Percentiles rank a stretch among this genome's conserved stretches.
Conservation (phyloP, 1,140 invertebrate genomes). For the Mercenaria mercenaria region DNA sequence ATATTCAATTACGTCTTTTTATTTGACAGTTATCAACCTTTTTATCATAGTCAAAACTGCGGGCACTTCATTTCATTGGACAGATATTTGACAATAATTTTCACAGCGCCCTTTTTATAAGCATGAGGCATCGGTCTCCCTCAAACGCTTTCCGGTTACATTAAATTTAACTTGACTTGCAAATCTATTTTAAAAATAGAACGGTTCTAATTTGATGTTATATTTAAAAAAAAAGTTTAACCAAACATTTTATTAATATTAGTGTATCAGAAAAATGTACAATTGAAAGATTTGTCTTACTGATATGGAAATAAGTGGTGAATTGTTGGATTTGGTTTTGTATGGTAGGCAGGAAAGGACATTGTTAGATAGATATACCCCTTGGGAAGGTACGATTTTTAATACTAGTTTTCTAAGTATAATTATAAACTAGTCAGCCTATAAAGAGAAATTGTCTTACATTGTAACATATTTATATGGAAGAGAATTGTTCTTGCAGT, state of each 20-base stretch:
- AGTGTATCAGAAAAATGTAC: no score
- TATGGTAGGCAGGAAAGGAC: constrained; percentile 41
- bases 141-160: not conserved
- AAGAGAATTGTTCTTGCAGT: no score
- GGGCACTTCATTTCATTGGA: constrained; percentile 28
- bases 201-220: not conserved
- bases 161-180: not conserved
- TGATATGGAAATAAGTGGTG: constrained; percentile 41
- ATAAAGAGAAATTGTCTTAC: no score
- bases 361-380: not conserved
- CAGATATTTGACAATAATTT: constrained; percentile 31
- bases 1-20: constrained; percentile 1
- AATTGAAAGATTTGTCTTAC: no score
- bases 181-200: not conserved
- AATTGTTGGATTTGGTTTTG: constrained; percentile 37
- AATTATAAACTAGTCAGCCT: no score
- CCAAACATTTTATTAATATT: no score
- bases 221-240: not conserved
- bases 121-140: not conserved
- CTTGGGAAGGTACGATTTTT: not conserved
- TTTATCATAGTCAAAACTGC: not conserved
- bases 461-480: no score
- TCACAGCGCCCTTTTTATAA: not conserved
- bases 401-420: no score
- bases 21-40: constrained; percentile 47